Evolutionary conservation across 2,113 vertebrate genomes (phyloP).

Genomic region (Rhombomys opimus): DNA sequence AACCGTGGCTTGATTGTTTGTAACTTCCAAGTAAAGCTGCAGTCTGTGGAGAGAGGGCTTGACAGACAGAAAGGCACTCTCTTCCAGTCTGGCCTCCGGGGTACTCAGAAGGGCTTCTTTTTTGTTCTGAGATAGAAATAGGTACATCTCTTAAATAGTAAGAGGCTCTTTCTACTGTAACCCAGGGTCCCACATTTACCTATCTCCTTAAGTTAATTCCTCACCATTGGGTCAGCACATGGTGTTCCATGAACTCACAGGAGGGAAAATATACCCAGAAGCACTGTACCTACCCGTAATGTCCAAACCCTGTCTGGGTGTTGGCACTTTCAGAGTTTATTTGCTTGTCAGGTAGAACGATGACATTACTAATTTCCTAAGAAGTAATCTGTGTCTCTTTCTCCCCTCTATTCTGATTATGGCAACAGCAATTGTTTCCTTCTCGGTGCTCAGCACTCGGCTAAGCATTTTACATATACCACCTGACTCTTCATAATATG

Average conservation of each 20-base stretch:
- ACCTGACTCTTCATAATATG: not conserved
- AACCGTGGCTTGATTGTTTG: not conserved
- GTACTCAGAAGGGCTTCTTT: not conserved
- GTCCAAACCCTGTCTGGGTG: not conserved
- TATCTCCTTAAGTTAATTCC: not conserved
- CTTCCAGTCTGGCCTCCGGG: not conserved
- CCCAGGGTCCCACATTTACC: not conserved
- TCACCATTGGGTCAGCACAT: not conserved
- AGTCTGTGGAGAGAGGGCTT: not conserved
- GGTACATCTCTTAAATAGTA: not conserved
- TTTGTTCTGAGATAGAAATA: not conserved
- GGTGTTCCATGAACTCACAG: not conserved
- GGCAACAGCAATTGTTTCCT: not conserved
- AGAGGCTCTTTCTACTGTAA: not conserved
- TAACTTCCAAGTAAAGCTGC: not conserved
- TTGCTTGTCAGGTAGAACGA: conserved; percentile 36
- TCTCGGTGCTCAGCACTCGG: not conserved
- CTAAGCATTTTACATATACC: not conserved
- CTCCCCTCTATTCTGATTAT: not conserved
- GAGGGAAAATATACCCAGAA: not conserved
- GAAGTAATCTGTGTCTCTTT: not conserved
- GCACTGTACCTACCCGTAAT: not conserved
- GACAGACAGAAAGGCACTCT: not conserved
- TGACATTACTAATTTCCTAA: conserved; percentile 3
- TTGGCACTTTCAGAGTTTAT: not conserved